These are phyloP conservation scores for Scelioninae gen. 2 DNA, from an alignment of 2,888 invertebrate genomes.

Conservation along the genomic window DNA sequence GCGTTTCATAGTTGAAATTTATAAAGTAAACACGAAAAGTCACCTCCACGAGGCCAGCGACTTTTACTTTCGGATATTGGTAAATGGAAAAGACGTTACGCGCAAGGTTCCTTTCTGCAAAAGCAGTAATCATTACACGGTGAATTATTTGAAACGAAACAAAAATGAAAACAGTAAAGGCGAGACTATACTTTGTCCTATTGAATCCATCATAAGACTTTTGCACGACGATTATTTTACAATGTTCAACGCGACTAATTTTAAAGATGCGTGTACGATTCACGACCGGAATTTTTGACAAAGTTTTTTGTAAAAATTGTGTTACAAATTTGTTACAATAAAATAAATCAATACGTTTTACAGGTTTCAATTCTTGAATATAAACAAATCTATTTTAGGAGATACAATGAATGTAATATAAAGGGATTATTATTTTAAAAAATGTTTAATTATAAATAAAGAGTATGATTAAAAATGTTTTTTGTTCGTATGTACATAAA, in stretches of 20 bases:
- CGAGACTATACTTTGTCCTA: slow-evolving; percentile 83
- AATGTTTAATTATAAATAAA: too few relatives aligned
- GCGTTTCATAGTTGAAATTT: slow-evolving; percentile 91
- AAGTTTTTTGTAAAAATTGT: too few relatives aligned
- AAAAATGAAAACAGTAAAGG: slow-evolving; percentile 76
- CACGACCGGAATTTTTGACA: slow-evolving; percentile 33
- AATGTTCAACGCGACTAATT: slow-evolving; percentile 90
- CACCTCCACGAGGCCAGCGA: slow-evolving; percentile 80
- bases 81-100: slow-evolving; percentile 92
- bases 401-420: too few relatives aligned
- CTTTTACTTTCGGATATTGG: slow-evolving; percentile 88
- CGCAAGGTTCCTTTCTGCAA: slow-evolving; percentile 88
- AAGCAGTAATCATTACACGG: slow-evolving; percentile 77
- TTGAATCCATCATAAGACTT: slow-evolving; percentile 91
- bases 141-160: slow-evolving; percentile 65
- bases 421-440: too few relatives aligned
- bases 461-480: too few relatives aligned
- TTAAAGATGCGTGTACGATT: slow-evolving; percentile 85
- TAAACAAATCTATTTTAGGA: too few relatives aligned
- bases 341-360: too few relatives aligned
- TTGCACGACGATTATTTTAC: slow-evolving; percentile 91
- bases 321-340: too few relatives aligned
- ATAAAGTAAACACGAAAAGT: slow-evolving; percentile 81
- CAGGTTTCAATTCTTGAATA: too few relatives aligned
- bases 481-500: too few relatives aligned